phyloP scores from a whole-genome alignment of 37 sponge, comb jelly and placozoan genomes.

The Geodia barretti region DNA sequence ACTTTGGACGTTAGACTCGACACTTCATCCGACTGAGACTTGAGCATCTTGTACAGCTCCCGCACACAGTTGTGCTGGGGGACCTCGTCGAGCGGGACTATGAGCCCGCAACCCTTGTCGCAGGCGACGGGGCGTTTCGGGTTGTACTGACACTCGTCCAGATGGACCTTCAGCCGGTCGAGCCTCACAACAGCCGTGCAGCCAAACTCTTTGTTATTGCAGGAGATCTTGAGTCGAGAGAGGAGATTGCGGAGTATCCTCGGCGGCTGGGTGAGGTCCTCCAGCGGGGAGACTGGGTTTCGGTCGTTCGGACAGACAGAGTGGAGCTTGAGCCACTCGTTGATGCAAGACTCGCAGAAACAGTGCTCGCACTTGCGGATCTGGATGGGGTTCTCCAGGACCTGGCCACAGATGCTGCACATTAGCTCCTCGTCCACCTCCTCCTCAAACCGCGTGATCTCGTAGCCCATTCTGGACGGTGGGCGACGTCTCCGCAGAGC shows the following conservation, averaged over 20 bases:
- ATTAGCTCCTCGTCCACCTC: constrained; percentile 94
- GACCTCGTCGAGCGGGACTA: constrained; percentile 84
- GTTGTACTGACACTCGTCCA: constrained; percentile 81
- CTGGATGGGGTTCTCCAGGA: constrained; percentile 86
- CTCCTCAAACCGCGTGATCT: constrained; percentile 76
- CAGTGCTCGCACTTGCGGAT: constrained; percentile 92
- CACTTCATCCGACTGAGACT: constrained; percentile 35
- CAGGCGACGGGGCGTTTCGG: constrained; percentile 91
- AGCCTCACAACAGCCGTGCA: constrained; percentile 73
- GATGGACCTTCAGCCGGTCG: constrained; percentile 76
- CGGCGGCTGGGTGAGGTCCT: constrained; percentile 82
- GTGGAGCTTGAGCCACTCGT: constrained; percentile 91
- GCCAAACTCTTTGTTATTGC: constrained; percentile 87
- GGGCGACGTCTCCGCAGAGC: background rate
- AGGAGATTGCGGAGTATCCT: constrained; percentile 91
- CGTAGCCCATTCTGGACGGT: constrained; percentile 81
- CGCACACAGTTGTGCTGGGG: constrained; percentile 79
- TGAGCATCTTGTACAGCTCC: constrained; percentile 59
- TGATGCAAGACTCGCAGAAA: constrained; percentile 89
- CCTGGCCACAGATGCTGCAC: constrained; percentile 90
- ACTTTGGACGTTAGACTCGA: constrained; percentile 24
- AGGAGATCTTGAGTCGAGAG: constrained; percentile 82
- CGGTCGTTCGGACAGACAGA: constrained; percentile 91
- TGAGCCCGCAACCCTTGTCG: constrained; percentile 85
- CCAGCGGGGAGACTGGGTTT: constrained; percentile 60